phyloP scores from a whole-genome alignment of 2,797 vertebrate genomes.

The Lophotriccus pileatus region DNA sequence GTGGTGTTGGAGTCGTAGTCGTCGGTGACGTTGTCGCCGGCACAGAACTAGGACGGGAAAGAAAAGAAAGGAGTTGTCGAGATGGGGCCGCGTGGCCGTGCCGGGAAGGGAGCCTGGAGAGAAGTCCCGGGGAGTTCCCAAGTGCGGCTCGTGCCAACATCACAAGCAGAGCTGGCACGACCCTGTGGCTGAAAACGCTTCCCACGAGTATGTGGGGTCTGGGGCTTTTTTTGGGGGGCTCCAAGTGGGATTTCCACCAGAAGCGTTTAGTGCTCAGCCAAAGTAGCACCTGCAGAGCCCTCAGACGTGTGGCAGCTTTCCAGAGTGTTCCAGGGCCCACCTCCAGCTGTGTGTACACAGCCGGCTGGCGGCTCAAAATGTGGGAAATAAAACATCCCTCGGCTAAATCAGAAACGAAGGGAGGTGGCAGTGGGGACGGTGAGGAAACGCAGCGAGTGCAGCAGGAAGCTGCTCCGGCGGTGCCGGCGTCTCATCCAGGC shows the following conservation, averaged over 20 bases:
- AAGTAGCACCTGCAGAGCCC: not conserved
- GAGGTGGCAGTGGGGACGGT: rapidly evolving
- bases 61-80: not conserved
- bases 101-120: not conserved
- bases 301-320: not conserved
- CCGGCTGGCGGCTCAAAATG: not conserved
- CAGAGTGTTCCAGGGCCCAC: not conserved
- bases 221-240: not conserved
- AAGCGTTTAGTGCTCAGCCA: not conserved
- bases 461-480: not conserved
- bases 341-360: not conserved
- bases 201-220: not conserved
- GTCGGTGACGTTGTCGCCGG: conserved; percentile 41
- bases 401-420: not conserved
- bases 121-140: not conserved
- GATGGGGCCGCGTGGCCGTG: rapidly evolving
- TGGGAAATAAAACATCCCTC: not conserved
- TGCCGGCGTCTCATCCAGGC: not conserved
- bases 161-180: not conserved
- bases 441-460: not conserved
- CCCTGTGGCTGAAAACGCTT: rapidly evolving
- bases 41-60: conserved; percentile 43
- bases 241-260: not conserved
- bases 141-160: rapidly evolving
- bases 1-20: conserved; percentile 45